Percentiles rank a stretch among this genome's conserved stretches.
Evolutionary conservation across 2,113 vertebrate species (phyloP).

Genomic region (Triplophysa siluroides): DNA sequence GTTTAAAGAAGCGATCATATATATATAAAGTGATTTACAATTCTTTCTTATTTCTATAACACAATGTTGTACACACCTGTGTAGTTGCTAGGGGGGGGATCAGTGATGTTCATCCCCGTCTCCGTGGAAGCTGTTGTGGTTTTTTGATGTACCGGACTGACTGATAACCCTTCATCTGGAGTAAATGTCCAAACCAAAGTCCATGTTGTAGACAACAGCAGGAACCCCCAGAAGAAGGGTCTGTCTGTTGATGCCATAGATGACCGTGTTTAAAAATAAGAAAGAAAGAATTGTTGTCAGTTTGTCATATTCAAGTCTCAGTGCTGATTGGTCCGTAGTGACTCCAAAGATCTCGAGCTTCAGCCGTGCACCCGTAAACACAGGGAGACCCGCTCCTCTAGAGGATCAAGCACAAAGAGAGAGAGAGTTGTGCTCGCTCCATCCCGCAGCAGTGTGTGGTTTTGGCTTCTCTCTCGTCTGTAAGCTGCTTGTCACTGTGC

Average conservation of each 20-base stretch:
- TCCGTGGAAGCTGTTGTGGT: conserved; percentile 17
- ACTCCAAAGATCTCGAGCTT: conserved; percentile 11
- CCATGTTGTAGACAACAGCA: conserved; percentile 48
- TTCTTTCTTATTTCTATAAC: not conserved
- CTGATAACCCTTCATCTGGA: conserved; percentile 49
- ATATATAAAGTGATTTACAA: not conserved
- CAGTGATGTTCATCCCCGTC: conserved; percentile 45
- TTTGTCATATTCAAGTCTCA: not conserved
- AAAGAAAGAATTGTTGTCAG: conserved; percentile 7
- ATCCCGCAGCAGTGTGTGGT: conserved; percentile 59
- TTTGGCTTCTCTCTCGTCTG: conserved; percentile 9
- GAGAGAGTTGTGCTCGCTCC: conserved; percentile 12
- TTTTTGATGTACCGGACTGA: conserved; percentile 19
- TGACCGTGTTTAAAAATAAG: conserved; percentile 17
- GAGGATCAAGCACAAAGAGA: not conserved
- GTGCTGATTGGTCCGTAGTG: not conserved
- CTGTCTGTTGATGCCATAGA: conserved; percentile 54
- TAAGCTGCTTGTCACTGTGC: conserved; percentile 32
- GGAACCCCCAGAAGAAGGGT: conserved; percentile 46
- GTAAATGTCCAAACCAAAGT: conserved; percentile 48
- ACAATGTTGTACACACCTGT: conserved; percentile 63
- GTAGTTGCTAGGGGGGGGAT: conserved; percentile 63
- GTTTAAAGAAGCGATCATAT: too few relatives aligned
- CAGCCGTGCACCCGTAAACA: not conserved
- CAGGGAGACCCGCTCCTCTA: not conserved